Conservation (phyloP, 2,888 invertebrate genomes). For the Leucania comma region DNA sequence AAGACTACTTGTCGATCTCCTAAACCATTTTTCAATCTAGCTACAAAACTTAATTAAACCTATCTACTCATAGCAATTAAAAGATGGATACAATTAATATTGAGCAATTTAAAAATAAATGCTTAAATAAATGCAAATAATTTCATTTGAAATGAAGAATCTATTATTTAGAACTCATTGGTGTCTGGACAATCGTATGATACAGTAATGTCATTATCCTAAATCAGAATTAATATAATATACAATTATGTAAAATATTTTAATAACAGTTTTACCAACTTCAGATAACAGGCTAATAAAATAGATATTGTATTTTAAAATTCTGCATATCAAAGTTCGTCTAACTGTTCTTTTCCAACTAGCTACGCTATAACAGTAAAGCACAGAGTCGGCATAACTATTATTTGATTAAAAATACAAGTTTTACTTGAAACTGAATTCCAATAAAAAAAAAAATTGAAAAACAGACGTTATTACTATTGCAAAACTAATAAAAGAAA, state of each 20-base stretch:
- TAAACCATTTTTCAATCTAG: conserved; percentile 66
- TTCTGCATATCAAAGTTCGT: conserved; percentile 34
- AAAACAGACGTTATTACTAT: conserved; percentile 14
- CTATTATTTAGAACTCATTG: conserved; percentile 83
- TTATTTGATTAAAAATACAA: conserved; percentile 40
- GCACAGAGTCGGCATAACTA: conserved; percentile 46
- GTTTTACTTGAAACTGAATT: conserved; percentile 36
- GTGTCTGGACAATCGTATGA: conserved; percentile 70
- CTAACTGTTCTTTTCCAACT: conserved; percentile 49
- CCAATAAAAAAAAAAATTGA: conserved; percentile 7
- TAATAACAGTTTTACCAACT: conserved; percentile 40
- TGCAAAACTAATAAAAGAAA: conserved; percentile 15
- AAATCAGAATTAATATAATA: conserved; percentile 45
- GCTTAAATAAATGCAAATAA: conserved; percentile 78
- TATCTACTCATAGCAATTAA: conserved; percentile 64
- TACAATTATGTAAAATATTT: conserved; percentile 55
- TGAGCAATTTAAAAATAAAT: conserved; percentile 84
- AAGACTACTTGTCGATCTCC: conserved; percentile 60
- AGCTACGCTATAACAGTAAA: conserved; percentile 46
- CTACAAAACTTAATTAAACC: conserved; percentile 62
- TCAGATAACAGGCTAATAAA: neutral
- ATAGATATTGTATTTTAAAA: conserved; percentile 6
- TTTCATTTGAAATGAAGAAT: conserved; percentile 67
- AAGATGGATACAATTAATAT: conserved; percentile 70
- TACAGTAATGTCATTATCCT: conserved; percentile 57